Evolutionary conservation across 2,888 invertebrate species (phyloP).

Genomic region (Colletes collaris): DNA sequence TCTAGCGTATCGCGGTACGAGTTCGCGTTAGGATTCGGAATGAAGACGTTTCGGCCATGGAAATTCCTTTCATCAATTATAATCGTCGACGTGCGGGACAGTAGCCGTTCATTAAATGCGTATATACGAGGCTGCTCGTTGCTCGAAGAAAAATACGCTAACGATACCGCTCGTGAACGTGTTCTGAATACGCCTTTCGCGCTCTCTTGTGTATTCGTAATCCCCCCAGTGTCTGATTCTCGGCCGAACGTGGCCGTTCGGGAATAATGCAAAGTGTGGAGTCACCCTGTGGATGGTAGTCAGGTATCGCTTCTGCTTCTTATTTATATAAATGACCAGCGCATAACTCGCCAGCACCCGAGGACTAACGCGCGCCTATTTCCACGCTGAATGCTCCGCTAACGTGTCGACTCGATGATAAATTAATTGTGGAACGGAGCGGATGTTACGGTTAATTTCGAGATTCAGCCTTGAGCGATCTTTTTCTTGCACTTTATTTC

Average conservation of each 20-base stretch:
- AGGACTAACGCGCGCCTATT: constrained; percentile 65
- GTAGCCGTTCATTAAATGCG: constrained; percentile 78
- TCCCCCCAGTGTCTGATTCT: constrained; percentile 67
- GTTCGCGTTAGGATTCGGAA: constrained; percentile 36
- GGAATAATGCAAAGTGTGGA: constrained; percentile 81
- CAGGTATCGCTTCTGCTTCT: constrained; percentile 82
- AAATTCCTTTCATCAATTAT: constrained; percentile 71
- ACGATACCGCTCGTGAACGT: constrained; percentile 77
- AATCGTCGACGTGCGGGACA: constrained; percentile 68
- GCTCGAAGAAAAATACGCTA: constrained; percentile 78
- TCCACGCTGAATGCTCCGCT: constrained; percentile 51
- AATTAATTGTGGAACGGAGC: constrained; percentile 66
- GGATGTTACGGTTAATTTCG: constrained; percentile 64
- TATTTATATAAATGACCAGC: constrained; percentile 83
- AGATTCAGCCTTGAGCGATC: constrained; percentile 32
- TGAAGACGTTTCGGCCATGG: constrained; percentile 67
- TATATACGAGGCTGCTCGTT: constrained; percentile 70
- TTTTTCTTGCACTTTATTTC: constrained; percentile 1
- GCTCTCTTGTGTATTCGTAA: constrained; percentile 68
- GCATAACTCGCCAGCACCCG: constrained; percentile 75
- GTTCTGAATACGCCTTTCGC: constrained; percentile 68
- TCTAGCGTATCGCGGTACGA: constrained; percentile 36
- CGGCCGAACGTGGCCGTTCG: constrained; percentile 63
- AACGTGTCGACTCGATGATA: constrained; percentile 69
- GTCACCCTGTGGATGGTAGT: constrained; percentile 81